Evolutionary conservation across 2,888 invertebrate species (phyloP), one percentile per base, ranked within the genome.

Genomic region (Pheosia tremula): DNA sequence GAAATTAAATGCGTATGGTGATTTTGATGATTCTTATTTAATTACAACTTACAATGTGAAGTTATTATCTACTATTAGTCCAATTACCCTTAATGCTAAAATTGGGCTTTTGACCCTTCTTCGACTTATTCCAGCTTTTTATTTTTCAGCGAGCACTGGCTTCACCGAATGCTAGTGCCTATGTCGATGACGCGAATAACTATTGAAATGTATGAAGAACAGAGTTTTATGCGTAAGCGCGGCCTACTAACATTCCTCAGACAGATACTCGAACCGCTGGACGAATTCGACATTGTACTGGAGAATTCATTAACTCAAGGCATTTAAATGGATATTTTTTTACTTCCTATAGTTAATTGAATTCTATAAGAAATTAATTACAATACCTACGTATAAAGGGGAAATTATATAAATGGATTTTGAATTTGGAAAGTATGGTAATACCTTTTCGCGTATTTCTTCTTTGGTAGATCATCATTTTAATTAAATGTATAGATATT

Each of bases 181-280:
- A 97, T 99, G 96, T 97, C 98, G 3, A 94, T 96, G 79, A 97
- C 98, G 24, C 97, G 98, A 67, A 97, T 98, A 5, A 98, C 99
- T 0, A 88, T 94, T 7, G 98, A 98, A 83, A 98, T 99, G 98
- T 99, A 98, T 84, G 99, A 99, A 84, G 99, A 99, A 83, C 96
- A 97, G 77, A 98, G 99, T 60, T 99, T 99, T 88, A 94, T 99
- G 66, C 95, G 99, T 62, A 97, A 98, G 81, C 95, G 97, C 60
- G 96, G 96, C 61, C 94, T 98, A 50, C 95, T 98, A 66, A 97
- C 97, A 73, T 98, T 98, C 92, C 95, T 99, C 64, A 95, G 97
- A 71, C 98, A 98, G 91, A 98, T 98, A 83, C 95, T 99, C 56
- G 97, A 98, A 81, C 97, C 98, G 13, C 94, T 99, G 52, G 97